A percentile compares a stretch with the other conserved stretches of the same genome.
These are phyloP conservation scores for Anguilla megastoma DNA, from an alignment of 2,797 vertebrate genomes.

Conservation along the genomic window DNA sequence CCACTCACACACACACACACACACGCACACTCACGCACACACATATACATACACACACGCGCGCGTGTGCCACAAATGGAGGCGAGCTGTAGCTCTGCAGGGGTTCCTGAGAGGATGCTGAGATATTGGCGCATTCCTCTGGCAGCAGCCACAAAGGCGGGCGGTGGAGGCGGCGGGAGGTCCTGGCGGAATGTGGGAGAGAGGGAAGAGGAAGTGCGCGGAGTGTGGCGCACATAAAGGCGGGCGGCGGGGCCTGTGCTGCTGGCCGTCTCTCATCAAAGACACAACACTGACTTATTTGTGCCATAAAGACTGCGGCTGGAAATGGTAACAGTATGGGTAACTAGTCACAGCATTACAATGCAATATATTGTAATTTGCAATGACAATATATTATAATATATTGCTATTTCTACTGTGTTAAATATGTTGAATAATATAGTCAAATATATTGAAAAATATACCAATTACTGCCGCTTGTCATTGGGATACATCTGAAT, in stretches of 20 bases:
- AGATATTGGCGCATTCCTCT: neutral
- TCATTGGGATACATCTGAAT: too few relatives aligned
- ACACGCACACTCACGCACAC: neutral
- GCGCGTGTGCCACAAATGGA: neutral
- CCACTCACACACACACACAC: neutral
- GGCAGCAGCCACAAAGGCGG: neutral
- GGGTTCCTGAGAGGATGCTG: neutral
- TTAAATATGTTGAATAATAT: too few relatives aligned
- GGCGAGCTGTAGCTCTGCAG: neutral
- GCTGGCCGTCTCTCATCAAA: neutral
- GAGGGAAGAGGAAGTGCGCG: neutral
- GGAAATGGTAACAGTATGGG: too few relatives aligned
- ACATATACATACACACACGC: neutral
- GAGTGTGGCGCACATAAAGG: neutral
- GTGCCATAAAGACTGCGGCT: too few relatives aligned
- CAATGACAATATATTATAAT: too few relatives aligned
- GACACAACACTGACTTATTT: neutral
- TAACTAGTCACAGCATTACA: too few relatives aligned
- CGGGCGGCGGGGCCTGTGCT: neutral
- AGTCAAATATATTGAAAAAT: too few relatives aligned
- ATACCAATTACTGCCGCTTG: too few relatives aligned
- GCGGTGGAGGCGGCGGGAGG: neutral
- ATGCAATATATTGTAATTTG: too few relatives aligned
- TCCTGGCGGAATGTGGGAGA: neutral
- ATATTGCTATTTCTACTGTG: too few relatives aligned